Evolutionary conservation across 2,113 vertebrate species (phyloP).

Genomic region (Leptobrachium leishanense): DNA sequence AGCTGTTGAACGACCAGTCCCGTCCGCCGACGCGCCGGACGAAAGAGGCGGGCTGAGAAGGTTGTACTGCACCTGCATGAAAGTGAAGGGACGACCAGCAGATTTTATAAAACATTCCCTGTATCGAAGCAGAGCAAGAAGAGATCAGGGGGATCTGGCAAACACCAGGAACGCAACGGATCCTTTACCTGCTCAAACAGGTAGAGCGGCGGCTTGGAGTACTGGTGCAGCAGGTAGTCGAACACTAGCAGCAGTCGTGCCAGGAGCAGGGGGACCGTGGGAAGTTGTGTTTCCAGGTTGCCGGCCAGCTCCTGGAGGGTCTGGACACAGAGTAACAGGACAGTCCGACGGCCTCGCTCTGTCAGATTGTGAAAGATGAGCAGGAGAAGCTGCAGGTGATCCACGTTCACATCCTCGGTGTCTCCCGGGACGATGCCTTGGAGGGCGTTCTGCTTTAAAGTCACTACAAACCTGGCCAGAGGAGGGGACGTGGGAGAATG

Average conservation of each 20-base stretch:
- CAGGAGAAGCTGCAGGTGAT: slow-evolving; percentile 93
- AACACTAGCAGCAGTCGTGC: slow-evolving; percentile 89
- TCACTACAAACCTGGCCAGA: slow-evolving; percentile 83
- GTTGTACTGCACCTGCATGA: slow-evolving; percentile 88
- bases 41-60: slow-evolving; percentile 86
- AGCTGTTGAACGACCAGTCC: slow-evolving; percentile 63
- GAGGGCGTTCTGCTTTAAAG: slow-evolving; percentile 87
- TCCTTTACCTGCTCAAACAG: slow-evolving; percentile 88
- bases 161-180: too few relatives aligned
- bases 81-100: background rate
- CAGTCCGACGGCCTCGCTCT: slow-evolving; percentile 77
- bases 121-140: too few relatives aligned
- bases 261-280: slow-evolving; percentile 82
- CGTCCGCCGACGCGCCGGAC: slow-evolving; percentile 79
- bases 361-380: slow-evolving; percentile 96
- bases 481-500: slow-evolving; percentile 1
- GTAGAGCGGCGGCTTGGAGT: slow-evolving; percentile 86
- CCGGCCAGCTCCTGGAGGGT: slow-evolving; percentile 83
- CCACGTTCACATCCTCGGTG: slow-evolving; percentile 89
- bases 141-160: too few relatives aligned
- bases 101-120: too few relatives aligned
- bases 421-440: slow-evolving; percentile 83
- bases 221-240: slow-evolving; percentile 94
- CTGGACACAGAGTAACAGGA: slow-evolving; percentile 83
- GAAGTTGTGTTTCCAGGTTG: slow-evolving; percentile 79